A percentile compares a stretch with the other conserved stretches of the same genome.
These are phyloP conservation scores for Drosophila percnosoma DNA, from an alignment of 2,888 invertebrate species.

Conservation along the genomic window DNA sequence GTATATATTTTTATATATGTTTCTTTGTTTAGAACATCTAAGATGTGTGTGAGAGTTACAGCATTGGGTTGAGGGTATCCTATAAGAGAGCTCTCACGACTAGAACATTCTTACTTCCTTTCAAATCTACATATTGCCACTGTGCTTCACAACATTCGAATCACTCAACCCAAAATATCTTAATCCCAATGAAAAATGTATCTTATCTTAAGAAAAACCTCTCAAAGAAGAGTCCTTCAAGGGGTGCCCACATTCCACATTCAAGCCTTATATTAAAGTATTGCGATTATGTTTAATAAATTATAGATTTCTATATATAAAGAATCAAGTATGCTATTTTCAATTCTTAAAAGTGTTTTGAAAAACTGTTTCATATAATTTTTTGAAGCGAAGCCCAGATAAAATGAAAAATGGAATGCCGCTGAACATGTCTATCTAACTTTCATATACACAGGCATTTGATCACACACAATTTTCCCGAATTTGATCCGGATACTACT, in stretches of 20 bases:
- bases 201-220: not conserved
- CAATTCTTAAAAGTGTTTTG: not conserved
- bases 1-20: not conserved
- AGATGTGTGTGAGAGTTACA: not conserved
- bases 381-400: not conserved
- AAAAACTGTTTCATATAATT: not conserved
- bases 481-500: slow-evolving; percentile 25
- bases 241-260: not conserved
- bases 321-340: not conserved
- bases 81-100: not conserved
- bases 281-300: not conserved
- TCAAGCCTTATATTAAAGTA: no score
- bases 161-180: no score
- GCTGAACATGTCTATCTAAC: not conserved
- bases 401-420: not conserved
- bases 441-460: slow-evolving; percentile 45
- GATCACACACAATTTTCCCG: slow-evolving; percentile 36
- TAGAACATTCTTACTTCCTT: not conserved
- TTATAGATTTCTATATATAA: not conserved
- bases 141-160: not conserved
- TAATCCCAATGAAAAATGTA: not conserved
- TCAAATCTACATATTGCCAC: not conserved
- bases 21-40: not conserved
- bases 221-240: not conserved
- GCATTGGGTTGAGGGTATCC: not conserved